These are phyloP conservation scores for Cichlasoma orientale DNA, from an alignment of 2,797 vertebrate genomes.

Conservation along the genomic window DNA sequence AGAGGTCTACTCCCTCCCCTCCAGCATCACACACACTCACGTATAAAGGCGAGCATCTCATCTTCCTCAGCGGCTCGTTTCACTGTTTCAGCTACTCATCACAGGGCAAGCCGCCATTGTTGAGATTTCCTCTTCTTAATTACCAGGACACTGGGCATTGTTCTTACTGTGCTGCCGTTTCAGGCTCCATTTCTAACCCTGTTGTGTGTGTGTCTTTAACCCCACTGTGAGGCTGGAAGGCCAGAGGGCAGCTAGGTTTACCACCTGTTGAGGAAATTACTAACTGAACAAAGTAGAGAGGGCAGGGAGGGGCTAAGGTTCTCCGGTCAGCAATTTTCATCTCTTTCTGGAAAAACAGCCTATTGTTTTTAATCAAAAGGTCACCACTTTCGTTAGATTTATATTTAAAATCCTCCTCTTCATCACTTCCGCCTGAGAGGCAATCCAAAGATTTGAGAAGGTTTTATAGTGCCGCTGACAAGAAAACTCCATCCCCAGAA, in stretches of 20 bases:
- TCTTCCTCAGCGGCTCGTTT: slow-evolving; percentile 64
- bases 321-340: slow-evolving; percentile 38
- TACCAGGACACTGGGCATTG: slow-evolving; percentile 68
- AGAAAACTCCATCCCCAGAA: background rate
- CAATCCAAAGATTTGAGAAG: background rate
- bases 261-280: slow-evolving; percentile 81
- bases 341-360: background rate
- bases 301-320: slow-evolving; percentile 24
- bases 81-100: slow-evolving; percentile 72
- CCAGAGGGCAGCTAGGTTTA: slow-evolving; percentile 56
- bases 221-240: slow-evolving; percentile 28
- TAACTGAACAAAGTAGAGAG: slow-evolving; percentile 63
- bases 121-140: slow-evolving; percentile 74
- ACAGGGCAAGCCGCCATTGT: slow-evolving; percentile 63
- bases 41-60: slow-evolving; percentile 61
- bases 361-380: background rate
- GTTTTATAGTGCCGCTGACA: background rate
- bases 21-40: slow-evolving; percentile 25
- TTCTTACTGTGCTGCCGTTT: slow-evolving; percentile 60
- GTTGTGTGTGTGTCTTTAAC: slow-evolving; percentile 39
- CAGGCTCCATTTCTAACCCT: slow-evolving; percentile 61
- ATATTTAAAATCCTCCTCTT: background rate
- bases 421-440: background rate
- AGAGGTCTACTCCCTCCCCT: slow-evolving; percentile 45
- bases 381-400: background rate